Evolutionary conservation across 92 coral and sea anemone genomes (phyloP).

Genomic region (Nematostella vectensis): DNA sequence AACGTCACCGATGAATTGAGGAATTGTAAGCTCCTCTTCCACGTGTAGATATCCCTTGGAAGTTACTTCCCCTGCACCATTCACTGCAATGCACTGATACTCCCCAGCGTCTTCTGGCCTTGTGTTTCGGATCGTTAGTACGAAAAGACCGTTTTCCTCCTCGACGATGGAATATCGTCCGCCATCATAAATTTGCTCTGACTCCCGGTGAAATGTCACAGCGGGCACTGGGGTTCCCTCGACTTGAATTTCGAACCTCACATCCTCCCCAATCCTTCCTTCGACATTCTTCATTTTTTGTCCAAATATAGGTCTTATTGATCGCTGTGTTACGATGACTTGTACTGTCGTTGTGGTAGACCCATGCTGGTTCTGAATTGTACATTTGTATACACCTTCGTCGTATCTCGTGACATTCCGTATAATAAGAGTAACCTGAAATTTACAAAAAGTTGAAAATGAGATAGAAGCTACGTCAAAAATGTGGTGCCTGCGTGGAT

Average conservation of each 20-base stretch:
- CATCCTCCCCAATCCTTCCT: conserved; percentile 40
- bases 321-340: conserved; percentile 52
- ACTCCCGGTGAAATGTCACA: conserved; percentile 67
- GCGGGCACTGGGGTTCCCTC: conserved; percentile 65
- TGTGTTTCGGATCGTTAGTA: conserved; percentile 63
- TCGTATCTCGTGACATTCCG: conserved; percentile 40
- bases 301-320: conserved; percentile 49
- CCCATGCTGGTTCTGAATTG: conserved; percentile 50
- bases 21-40: conserved; percentile 49
- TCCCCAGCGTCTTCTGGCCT: conserved; percentile 64
- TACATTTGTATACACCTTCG: conserved; percentile 61
- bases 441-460: too few species aligned
- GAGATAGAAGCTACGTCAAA: too few species aligned
- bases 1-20: conserved; percentile 50
- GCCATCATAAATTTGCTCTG: conserved; percentile 61
- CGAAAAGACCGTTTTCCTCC: conserved; percentile 65
- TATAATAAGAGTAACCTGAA: conserved; percentile 31
- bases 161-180: conserved; percentile 78
- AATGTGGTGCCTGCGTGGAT: too few species aligned
- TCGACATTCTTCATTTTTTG: conserved; percentile 45
- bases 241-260: conserved; percentile 62
- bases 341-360: conserved; percentile 50
- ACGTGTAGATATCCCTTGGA: conserved; percentile 55
- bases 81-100: conserved; percentile 81
- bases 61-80: conserved; percentile 79